Conservation (phyloP, 1,140 invertebrate species). For the Bursaphelenchus mucronatus region DNA sequence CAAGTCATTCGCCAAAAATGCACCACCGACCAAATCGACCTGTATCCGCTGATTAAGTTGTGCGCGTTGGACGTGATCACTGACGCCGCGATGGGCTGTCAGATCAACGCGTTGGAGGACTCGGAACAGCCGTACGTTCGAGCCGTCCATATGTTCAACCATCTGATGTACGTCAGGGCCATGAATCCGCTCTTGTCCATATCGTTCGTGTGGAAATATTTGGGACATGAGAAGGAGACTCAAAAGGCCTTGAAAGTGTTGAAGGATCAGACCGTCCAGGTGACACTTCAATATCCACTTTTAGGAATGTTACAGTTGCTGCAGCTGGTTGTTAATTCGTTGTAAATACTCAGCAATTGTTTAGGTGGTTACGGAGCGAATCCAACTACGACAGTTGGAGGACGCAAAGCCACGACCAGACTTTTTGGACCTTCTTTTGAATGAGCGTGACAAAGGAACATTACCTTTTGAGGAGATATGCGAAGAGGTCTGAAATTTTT, state of each 20-base stretch:
- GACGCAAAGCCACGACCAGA: conserved; percentile 9
- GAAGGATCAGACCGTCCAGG: conserved; percentile 1
- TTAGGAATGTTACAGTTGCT: too few species aligned
- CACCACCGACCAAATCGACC: too few species aligned
- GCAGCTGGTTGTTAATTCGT: too few species aligned
- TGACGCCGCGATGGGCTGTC: conserved; percentile 16
- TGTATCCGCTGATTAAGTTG: too few species aligned
- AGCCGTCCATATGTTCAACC: neutral
- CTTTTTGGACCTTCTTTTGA: conserved; percentile 13
- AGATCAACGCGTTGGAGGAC: conserved; percentile 11
- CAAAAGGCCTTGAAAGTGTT: conserved; percentile 5
- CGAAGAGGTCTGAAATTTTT: too few species aligned
- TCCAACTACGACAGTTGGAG: neutral
- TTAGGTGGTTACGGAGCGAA: neutral
- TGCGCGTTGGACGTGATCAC: too few species aligned
- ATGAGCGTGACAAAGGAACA: conserved; percentile 1
- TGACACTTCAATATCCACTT: too few species aligned
- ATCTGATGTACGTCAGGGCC: neutral
- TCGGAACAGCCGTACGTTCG: conserved; percentile 8
- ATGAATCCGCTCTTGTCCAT: conserved; percentile 5
- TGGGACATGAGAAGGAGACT: conserved; percentile 2
- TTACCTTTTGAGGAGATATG: conserved; percentile 3
- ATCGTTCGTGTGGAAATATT: neutral
- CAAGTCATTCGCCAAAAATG: too few species aligned
- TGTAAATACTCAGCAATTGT: too few species aligned